Evolutionary conservation across 2,888 invertebrate genomes (phyloP), one percentile per base, ranked within the genome.

Genomic region (Eudasyphora cyanicolor): DNA sequence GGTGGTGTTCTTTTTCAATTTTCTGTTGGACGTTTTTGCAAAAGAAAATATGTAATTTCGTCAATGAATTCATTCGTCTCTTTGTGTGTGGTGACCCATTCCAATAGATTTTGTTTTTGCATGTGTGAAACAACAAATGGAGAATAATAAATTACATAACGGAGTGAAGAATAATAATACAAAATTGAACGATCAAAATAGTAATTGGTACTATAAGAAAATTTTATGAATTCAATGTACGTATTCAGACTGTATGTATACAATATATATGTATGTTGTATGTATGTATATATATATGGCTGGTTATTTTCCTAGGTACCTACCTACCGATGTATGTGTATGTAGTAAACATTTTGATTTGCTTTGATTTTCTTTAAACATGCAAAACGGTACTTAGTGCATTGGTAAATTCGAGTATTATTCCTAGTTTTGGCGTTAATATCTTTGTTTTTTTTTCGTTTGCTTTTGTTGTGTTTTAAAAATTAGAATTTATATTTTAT

Each of bases 81-180:
- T 19, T 49, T 51, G 21, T 57, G 21, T 57, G 54, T 76, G 38
- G 42, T 62, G 75, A 76, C n/a, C 60, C 42, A 21, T 35, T 42
- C 57, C 45, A 14, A 45, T 4, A 2, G 70, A 71, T 57, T 27
- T 62, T 62, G 29, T n/a, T 69, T 64, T 76, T 29, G 17, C 54
- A 29, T 14, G 32, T 49, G 17, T 29, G 27, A 69, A 42, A 21
- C 35, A 73, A 42, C 42, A 74, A 74, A 57, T 62, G 32, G 14
- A n/a, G 57, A 62, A 27, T 75, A 77, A 77, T 4, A 77, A 80
- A 80, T 83, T 83, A 83, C 77, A 80, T 83, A 83, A 83, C 80
- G 77, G 74, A 83, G 67, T 42, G 38, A 42, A 8, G n/a, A 45
- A 5, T 45, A 82, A 74, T 42, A 45, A 27, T 70, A 57, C 49